phyloP scores from a whole-genome alignment of 2,888 invertebrate genomes.

The Chrysodeixis includens region DNA sequence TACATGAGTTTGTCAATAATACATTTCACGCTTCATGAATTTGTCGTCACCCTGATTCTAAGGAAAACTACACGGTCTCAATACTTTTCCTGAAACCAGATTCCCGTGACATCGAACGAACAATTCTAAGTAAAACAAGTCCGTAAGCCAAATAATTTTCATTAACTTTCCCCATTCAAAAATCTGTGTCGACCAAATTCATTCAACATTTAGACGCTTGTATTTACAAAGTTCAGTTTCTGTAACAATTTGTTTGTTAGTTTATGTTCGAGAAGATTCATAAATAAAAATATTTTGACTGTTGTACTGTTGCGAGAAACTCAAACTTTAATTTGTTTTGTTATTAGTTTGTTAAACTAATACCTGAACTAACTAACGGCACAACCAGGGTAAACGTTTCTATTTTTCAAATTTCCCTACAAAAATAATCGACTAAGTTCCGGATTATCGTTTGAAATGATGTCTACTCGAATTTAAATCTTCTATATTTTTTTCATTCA shows the following conservation, averaged over 20 bases:
- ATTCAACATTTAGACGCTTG: slow-evolving; percentile 48
- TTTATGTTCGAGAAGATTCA: slow-evolving; percentile 35
- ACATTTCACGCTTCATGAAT: too few relatives aligned
- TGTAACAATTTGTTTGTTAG: slow-evolving; percentile 52
- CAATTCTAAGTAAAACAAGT: slow-evolving; percentile 14
- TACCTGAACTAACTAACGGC: slow-evolving; percentile 11
- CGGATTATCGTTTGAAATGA: too few relatives aligned
- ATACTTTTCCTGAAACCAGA: background rate
- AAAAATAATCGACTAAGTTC: background rate
- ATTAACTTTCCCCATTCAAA: slow-evolving; percentile 36
- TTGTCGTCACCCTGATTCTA: background rate
- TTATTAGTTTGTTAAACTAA: slow-evolving; percentile 25
- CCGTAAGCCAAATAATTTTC: slow-evolving; percentile 25
- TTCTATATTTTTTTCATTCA: slow-evolving; percentile 35
- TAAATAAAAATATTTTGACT: slow-evolving; percentile 57
- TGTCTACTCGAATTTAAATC: background rate
- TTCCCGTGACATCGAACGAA: slow-evolving; percentile 2
- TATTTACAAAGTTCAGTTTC: slow-evolving; percentile 58
- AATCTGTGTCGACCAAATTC: slow-evolving; percentile 30
- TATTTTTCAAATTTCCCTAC: slow-evolving; percentile 9
- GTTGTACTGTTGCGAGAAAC: slow-evolving; percentile 45
- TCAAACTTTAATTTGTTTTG: slow-evolving; percentile 35
- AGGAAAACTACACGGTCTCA: background rate
- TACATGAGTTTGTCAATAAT: too few relatives aligned
- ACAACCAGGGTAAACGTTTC: slow-evolving; percentile 12